These are phyloP conservation scores for Tachycineta bicolor DNA, from an alignment of 2,113 vertebrate genomes.

Conservation along the genomic window DNA sequence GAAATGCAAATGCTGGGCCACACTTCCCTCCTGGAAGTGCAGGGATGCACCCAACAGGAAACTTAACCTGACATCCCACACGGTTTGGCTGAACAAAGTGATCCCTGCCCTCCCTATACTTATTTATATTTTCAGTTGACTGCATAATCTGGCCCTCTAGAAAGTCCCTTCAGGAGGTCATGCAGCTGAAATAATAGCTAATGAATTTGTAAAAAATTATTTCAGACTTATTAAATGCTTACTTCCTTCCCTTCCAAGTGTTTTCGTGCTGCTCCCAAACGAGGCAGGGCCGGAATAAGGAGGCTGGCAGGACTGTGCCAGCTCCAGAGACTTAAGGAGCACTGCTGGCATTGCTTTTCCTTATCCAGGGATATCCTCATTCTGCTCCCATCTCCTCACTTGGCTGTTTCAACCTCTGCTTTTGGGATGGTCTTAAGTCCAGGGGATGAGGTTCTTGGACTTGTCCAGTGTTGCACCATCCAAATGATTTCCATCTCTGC, in stretches of 20 bases:
- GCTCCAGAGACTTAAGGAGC: not conserved
- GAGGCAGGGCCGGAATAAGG: not conserved
- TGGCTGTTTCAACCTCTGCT: not conserved
- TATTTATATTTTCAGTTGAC: conserved; percentile 47
- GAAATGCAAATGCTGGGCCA: not conserved
- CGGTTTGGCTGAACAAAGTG: not conserved
- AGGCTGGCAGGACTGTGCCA: not conserved
- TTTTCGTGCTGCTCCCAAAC: not conserved
- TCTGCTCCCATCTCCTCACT: not conserved
- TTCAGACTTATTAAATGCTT: conserved; percentile 27
- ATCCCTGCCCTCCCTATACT: conserved; percentile 37
- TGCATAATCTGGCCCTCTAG: conserved; percentile 39
- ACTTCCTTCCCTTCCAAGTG: not conserved
- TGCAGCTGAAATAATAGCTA: conserved; percentile 68
- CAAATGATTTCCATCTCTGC: not conserved
- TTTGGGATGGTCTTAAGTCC: not conserved
- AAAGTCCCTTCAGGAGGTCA: conserved; percentile 62
- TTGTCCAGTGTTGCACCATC: not conserved
- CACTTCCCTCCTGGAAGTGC: not conserved
- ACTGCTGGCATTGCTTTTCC: not conserved
- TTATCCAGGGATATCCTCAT: not conserved
- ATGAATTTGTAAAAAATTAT: conserved; percentile 42
- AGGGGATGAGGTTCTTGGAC: not conserved
- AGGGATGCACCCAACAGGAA: not conserved
- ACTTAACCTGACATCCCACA: conserved; percentile 23